Base-by-base conservation (phyloP, 2,797 vertebrate species). In the Falco peregrinus region DNA sequence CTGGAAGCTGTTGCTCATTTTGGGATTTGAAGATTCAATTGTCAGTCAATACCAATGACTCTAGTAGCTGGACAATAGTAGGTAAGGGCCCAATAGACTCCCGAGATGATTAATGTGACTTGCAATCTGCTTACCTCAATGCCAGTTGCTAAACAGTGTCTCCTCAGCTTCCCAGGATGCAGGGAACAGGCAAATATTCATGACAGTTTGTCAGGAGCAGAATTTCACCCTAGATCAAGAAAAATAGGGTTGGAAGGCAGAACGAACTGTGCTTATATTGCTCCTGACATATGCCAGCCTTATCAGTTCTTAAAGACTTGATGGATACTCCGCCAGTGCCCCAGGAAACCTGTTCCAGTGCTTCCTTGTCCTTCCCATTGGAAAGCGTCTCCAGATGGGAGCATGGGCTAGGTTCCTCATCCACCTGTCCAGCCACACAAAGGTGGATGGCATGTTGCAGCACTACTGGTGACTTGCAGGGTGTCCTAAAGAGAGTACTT, bases 1-100 rank as follows among this genome's bases (percentile, higher is more conserved):
- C 95, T 98, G 95, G 94, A 97, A 97, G 81, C 93, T 96, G 76
- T 93, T 95, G 84, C 73, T 90, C 87, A 57, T 95, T 96, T 93
- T 47, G 90, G 88, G 80, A 82, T 83, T 94, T 91, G 70, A 86
- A 93, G 76, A 88, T 93, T 84, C 50, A 92, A 79, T 84, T 82
- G 60, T 95, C 69, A 73, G 70, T 89, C 92, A 65, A 33, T 73
- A 77, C 13, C 61, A 92, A 78, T 91, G 93, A 76, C 75, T 95
- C 69, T 35, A 80, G 80, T 89, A 81, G 89, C 35, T 84, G 77
- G 88, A 74, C 82, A 91, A 41, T 17, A 61, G 81, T 60, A 86
- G 31, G 20, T 59, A 93, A 81, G 45, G 74, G 77, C 37, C 59
- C 77, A 67, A 71, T 53, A 56, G 29, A 83, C 56, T 53, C 70